These are phyloP conservation scores for Cosmorhoe ocellata DNA, from an alignment of 2,888 invertebrate genomes.

Conservation along the genomic window DNA sequence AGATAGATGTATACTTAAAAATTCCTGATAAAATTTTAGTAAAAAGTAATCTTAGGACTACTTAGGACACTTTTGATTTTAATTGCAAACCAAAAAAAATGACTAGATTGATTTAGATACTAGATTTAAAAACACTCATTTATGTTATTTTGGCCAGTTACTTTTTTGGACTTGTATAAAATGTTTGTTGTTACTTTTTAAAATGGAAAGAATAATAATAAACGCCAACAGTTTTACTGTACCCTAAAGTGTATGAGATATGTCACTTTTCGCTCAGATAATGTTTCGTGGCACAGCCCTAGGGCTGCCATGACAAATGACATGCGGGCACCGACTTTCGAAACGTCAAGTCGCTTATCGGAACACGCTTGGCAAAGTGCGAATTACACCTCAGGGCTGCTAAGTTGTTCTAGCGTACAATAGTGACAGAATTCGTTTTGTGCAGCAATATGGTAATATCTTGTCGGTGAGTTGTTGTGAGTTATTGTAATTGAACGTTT, in stretches of 20 bases:
- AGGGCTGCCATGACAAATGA: slow-evolving; percentile 55
- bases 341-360: slow-evolving; percentile 42
- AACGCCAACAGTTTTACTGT: slow-evolving; percentile 1
- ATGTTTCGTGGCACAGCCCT: slow-evolving; percentile 38
- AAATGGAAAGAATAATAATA: not conserved
- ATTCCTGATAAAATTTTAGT: too few relatives aligned
- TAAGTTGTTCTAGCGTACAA: slow-evolving; percentile 23
- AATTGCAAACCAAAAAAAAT: too few relatives aligned
- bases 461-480: not conserved
- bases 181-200: too few relatives aligned
- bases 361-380: slow-evolving; percentile 28
- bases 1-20: too few relatives aligned
- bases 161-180: too few relatives aligned
- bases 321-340: slow-evolving; percentile 51
- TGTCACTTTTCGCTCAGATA: slow-evolving; percentile 34
- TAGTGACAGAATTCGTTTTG: slow-evolving; percentile 10
- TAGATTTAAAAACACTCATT: too few relatives aligned
- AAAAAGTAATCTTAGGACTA: too few relatives aligned
- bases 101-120: too few relatives aligned
- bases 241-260: slow-evolving; percentile 26
- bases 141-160: too few relatives aligned
- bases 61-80: too few relatives aligned
- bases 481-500: not conserved
- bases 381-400: slow-evolving; percentile 28
- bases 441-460: not conserved